phyloP scores from a whole-genome alignment of 2,888 invertebrate species.

The Daptonema setosum region DNA sequence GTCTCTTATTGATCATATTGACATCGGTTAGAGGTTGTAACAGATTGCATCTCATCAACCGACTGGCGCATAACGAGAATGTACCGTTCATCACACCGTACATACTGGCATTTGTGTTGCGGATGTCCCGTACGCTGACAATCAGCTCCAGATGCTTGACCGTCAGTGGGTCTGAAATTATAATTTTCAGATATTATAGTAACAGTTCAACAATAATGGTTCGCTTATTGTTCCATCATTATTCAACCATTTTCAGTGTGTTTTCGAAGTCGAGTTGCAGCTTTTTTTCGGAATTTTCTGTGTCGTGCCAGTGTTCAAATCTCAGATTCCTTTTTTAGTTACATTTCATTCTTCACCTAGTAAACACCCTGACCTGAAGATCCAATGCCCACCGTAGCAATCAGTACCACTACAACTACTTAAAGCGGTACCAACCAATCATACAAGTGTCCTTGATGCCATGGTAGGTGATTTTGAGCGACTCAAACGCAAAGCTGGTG shows the following conservation, averaged over 20 bases:
- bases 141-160: constrained; percentile 45
- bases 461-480: constrained; percentile 57
- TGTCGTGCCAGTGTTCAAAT: too few species aligned
- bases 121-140: constrained; percentile 27
- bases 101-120: constrained; percentile 35
- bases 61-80: constrained; percentile 48
- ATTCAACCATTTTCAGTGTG: too few species aligned
- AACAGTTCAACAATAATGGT: too few species aligned
- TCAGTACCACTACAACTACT: too few species aligned
- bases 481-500: constrained; percentile 48
- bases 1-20: constrained; percentile 44
- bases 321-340: too few species aligned
- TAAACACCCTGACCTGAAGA: too few species aligned
- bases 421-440: constrained; percentile 48
- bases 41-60: constrained; percentile 54
- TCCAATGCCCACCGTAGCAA: too few species aligned
- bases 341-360: too few species aligned
- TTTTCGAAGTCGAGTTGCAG: too few species aligned
- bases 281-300: too few species aligned
- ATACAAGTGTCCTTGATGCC: constrained; percentile 56
- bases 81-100: constrained; percentile 47
- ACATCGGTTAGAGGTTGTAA: constrained; percentile 46
- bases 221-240: too few species aligned
- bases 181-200: background rate
- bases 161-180: constrained; percentile 49